Evolutionary conservation across 2,888 invertebrate genomes (phyloP).

Genomic region (Galerucella calmariensis): DNA sequence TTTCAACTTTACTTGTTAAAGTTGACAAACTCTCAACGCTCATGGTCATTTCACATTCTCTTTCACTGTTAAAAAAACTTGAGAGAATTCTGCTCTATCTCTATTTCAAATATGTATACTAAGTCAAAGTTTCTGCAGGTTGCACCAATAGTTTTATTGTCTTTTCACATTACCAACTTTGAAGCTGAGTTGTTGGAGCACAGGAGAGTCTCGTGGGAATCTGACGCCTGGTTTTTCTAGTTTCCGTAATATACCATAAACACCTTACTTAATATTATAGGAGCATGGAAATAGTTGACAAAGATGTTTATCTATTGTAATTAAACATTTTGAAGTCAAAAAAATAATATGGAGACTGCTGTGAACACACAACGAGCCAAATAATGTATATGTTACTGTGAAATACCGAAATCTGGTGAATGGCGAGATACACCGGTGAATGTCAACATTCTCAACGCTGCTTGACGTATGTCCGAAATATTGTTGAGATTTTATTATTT

Average conservation of each 20-base stretch:
- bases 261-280: not conserved
- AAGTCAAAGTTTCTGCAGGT: slow-evolving; percentile 15
- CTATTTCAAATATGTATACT: slow-evolving; percentile 12
- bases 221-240: not conserved
- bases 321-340: not conserved
- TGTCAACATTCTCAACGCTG: too few species aligned
- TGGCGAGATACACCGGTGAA: too few species aligned
- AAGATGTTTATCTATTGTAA: not conserved
- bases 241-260: not conserved
- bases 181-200: not conserved
- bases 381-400: too few species aligned
- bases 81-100: slow-evolving; percentile 1
- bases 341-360: too few species aligned
- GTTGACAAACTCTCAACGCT: slow-evolving; percentile 26
- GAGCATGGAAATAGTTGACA: not conserved
- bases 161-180: slow-evolving; percentile 10
- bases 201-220: not conserved
- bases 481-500: too few species aligned
- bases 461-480: too few species aligned
- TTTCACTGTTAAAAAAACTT: slow-evolving; percentile 13
- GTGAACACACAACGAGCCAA: too few species aligned
- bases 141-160: slow-evolving; percentile 16
- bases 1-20: slow-evolving; percentile 15
- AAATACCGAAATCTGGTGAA: too few species aligned
- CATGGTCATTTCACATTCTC: slow-evolving; percentile 28